These are phyloP conservation scores for Poecilia latipinna DNA, from an alignment of 2,113 vertebrate species.

Conservation along the genomic window DNA sequence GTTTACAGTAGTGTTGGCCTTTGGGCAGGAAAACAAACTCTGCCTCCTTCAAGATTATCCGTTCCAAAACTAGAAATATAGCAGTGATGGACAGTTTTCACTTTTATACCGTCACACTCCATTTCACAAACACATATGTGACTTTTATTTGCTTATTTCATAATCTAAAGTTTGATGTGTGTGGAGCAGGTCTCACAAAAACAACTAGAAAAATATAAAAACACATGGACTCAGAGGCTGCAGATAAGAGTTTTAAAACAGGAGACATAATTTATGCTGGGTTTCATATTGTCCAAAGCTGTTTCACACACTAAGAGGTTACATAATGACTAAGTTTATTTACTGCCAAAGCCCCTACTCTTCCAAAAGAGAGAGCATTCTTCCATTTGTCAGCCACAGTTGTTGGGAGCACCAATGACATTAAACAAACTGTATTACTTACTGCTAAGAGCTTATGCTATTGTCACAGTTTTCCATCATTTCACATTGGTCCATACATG, in stretches of 20 bases:
- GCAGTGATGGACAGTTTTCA: background rate
- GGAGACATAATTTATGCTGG: background rate
- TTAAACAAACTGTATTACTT: background rate
- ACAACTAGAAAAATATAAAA: too few species aligned
- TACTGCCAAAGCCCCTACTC: background rate
- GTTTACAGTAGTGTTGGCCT: conserved; percentile 51
- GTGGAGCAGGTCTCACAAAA: background rate
- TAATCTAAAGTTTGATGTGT: background rate
- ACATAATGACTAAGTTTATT: conserved; percentile 6
- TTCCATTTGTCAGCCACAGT: too few species aligned
- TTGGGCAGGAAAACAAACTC: conserved; percentile 31
- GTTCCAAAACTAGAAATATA: conserved; percentile 43
- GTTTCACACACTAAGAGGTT: conserved; percentile 9
- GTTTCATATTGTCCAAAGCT: background rate
- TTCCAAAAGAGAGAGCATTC: background rate
- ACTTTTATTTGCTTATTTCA: background rate
- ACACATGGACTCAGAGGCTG: background rate
- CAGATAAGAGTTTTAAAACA: background rate
- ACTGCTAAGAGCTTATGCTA: background rate
- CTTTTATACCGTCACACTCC: background rate
- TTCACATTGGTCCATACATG: background rate
- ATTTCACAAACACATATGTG: conserved; percentile 40
- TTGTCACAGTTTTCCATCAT: background rate
- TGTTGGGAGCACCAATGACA: background rate
- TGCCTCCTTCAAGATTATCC: conserved; percentile 38